phyloP scores from a whole-genome alignment of 2,797 vertebrate species.

The Anguilla marmorata region DNA sequence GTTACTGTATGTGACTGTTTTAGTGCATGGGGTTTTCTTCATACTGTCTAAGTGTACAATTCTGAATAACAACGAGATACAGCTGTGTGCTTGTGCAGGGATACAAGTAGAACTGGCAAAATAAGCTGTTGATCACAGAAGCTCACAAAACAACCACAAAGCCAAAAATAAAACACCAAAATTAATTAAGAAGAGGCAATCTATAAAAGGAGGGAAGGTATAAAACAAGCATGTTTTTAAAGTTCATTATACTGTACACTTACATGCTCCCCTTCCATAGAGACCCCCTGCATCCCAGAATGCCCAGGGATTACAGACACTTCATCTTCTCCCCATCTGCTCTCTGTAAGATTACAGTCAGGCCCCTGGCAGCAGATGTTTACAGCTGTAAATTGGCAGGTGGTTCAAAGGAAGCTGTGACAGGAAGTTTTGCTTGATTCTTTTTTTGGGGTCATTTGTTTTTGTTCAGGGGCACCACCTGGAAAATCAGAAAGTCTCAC shows the following conservation, averaged over 20 bases:
- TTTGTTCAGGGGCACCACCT: not conserved
- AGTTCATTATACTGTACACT: too few relatives aligned
- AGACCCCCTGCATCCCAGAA: not conserved
- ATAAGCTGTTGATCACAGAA: not conserved
- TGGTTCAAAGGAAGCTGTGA: not conserved
- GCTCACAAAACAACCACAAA: not conserved
- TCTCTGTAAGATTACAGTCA: not conserved
- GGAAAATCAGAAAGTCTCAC: not conserved
- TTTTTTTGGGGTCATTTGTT: not conserved
- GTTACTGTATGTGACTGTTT: not conserved
- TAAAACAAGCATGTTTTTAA: not conserved
- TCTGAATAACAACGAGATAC: not conserved
- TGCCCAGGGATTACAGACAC: not conserved
- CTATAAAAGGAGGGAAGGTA: not conserved
- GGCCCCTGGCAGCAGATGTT: not conserved
- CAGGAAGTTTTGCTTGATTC: not conserved
- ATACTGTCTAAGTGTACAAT: not conserved
- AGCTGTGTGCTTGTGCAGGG: not conserved
- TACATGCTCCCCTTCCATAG: not conserved
- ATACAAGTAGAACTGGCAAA: not conserved
- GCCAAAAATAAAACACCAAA: not conserved
- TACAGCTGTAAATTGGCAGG: not conserved
- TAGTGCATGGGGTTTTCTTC: not conserved
- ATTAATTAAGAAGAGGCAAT: not conserved
- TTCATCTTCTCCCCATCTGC: not conserved